A percentile compares a stretch with the other conserved stretches of the same genome.
phyloP scores from a whole-genome alignment of 2,113 vertebrate species.

The Sinocyclocheilus maitianheensis region DNA sequence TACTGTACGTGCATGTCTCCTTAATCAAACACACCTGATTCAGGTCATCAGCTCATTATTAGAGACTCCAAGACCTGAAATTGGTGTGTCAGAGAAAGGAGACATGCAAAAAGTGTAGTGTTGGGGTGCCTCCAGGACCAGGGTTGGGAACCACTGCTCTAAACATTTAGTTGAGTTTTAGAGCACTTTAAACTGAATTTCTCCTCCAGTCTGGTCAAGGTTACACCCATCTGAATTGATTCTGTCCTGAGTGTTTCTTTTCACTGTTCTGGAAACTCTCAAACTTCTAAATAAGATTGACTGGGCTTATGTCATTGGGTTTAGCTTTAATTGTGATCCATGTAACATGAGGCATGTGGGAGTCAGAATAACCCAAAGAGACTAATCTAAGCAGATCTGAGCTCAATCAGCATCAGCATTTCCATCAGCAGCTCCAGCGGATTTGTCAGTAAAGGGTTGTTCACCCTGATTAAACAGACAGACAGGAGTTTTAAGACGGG shows the following conservation, averaged over 20 bases:
- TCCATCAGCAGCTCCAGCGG: not conserved
- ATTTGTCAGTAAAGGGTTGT: constrained; percentile 37
- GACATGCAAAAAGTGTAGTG: too few species aligned
- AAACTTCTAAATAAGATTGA: not conserved
- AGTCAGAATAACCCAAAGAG: constrained; percentile 26
- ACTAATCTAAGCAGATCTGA: constrained; percentile 53
- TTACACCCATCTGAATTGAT: not conserved
- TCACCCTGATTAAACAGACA: constrained; percentile 8
- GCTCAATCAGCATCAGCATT: too few species aligned
- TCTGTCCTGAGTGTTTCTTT: not conserved
- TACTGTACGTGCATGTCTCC: too few species aligned
- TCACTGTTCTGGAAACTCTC: not conserved
- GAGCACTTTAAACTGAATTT: not conserved
- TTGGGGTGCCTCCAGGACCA: too few species aligned
- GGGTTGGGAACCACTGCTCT: too few species aligned
- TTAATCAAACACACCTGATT: too few species aligned
- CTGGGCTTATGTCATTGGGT: not conserved
- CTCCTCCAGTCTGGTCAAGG: not conserved
- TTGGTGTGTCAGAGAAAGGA: too few species aligned
- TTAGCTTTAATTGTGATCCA: not conserved
- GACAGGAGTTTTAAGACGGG: constrained; percentile 22
- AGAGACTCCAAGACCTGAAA: too few species aligned
- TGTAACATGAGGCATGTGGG: constrained; percentile 30
- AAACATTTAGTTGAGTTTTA: not conserved
- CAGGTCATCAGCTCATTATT: too few species aligned